These are phyloP conservation scores for Hylomyscus alleni DNA, from an alignment of 2,797 vertebrate genomes.

Conservation along the genomic window DNA sequence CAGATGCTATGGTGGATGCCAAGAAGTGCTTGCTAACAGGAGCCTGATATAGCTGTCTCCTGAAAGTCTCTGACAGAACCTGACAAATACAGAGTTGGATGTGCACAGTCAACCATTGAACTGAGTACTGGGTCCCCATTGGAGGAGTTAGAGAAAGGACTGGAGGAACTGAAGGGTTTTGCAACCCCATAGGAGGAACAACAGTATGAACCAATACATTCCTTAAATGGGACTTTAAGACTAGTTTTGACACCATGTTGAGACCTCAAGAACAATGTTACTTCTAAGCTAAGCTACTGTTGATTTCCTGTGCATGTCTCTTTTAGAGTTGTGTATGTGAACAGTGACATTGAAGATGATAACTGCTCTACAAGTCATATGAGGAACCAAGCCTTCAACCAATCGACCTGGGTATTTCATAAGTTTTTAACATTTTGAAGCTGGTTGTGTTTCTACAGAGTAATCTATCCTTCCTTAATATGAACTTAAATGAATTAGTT, in stretches of 20 bases:
- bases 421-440: slow-evolving; percentile 9
- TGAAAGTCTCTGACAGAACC: too few species aligned
- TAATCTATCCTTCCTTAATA: background rate
- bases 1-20: too few species aligned
- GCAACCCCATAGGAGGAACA: too few species aligned
- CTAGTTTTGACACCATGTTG: background rate
- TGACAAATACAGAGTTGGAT: too few species aligned
- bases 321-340: background rate
- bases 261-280: slow-evolving; percentile 2
- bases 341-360: background rate
- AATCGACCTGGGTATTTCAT: background rate
- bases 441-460: background rate
- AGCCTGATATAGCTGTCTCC: too few species aligned
- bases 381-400: background rate
- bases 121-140: too few species aligned
- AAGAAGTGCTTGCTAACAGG: too few species aligned
- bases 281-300: background rate
- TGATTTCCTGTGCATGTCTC: background rate
- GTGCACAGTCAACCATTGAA: too few species aligned
- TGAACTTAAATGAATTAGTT: background rate
- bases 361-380: background rate
- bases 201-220: background rate
- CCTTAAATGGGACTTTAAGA: background rate
- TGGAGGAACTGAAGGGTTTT: too few species aligned
- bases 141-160: too few species aligned